Evolutionary conservation across 1,140 invertebrate species (phyloP).

Genomic region (Eueides isabella): DNA sequence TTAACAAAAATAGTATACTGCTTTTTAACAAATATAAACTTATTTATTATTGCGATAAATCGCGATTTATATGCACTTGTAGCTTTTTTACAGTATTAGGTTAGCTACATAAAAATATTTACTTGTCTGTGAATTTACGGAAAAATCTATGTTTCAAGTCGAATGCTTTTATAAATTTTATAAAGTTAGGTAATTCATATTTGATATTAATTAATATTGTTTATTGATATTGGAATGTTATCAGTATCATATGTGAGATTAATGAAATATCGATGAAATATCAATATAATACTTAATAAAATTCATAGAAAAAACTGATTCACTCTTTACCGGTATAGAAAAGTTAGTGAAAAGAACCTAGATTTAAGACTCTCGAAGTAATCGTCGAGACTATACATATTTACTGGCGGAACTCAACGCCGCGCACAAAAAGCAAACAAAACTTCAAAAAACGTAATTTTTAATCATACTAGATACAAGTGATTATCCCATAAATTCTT

Average conservation of each 20-base stretch:
- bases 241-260: too few species aligned
- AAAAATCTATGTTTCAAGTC: neutral
- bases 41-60: neutral
- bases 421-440: neutral
- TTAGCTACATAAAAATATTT: neutral
- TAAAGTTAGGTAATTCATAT: neutral
- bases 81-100: neutral
- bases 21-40: conserved; percentile 6
- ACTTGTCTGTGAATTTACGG: neutral
- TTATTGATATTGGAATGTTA: neutral
- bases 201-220: neutral
- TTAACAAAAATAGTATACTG: neutral
- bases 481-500: neutral
- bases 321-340: neutral
- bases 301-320: neutral
- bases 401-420: too few species aligned
- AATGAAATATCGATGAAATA: neutral
- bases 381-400: too few species aligned
- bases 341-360: neutral
- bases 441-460: neutral
- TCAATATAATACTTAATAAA: too few species aligned
- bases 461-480: neutral
- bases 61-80: neutral
- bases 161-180: neutral
- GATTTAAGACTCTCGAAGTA: neutral